Conservation (phyloP, 2,888 invertebrate species). For the Habroteleia sp. region DNA sequence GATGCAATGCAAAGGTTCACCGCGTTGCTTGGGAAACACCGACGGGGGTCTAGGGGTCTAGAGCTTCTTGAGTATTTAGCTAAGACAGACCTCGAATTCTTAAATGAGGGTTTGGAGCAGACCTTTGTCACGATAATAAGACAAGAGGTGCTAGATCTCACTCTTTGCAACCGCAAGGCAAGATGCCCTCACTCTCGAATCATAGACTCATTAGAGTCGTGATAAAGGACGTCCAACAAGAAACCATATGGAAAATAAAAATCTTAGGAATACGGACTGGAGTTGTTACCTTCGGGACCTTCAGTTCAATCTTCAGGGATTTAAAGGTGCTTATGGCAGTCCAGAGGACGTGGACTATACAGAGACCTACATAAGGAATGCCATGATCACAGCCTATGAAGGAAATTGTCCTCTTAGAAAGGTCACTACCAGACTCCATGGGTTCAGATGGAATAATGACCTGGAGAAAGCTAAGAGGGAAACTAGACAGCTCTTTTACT, state of each 20-base stretch:
- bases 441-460: constrained; percentile 3
- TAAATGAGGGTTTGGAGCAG: too few species aligned
- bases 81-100: too few species aligned
- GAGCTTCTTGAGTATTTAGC: too few species aligned
- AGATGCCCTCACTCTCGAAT: too few species aligned
- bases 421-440: neutral
- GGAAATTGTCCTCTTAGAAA: neutral
- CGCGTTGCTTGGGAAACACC: too few species aligned
- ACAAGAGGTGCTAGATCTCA: too few species aligned
- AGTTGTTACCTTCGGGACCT: neutral
- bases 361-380: neutral
- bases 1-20: too few species aligned
- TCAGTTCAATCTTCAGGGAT: neutral
- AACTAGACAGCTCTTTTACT: constrained; percentile 1
- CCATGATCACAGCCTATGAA: neutral
- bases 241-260: constrained; percentile 5
- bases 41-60: too few species aligned
- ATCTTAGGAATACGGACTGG: constrained; percentile 12
- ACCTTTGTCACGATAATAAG: too few species aligned
- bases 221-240: too few species aligned
- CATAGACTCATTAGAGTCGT: too few species aligned
- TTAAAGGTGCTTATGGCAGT: constrained; percentile 1
- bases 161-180: too few species aligned
- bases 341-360: neutral
- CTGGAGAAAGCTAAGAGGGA: neutral